Percentiles rank a stretch among this genome's conserved stretches.
Conservation (phyloP, 2,113 vertebrate genomes). For the Montifringilla adamsi region DNA sequence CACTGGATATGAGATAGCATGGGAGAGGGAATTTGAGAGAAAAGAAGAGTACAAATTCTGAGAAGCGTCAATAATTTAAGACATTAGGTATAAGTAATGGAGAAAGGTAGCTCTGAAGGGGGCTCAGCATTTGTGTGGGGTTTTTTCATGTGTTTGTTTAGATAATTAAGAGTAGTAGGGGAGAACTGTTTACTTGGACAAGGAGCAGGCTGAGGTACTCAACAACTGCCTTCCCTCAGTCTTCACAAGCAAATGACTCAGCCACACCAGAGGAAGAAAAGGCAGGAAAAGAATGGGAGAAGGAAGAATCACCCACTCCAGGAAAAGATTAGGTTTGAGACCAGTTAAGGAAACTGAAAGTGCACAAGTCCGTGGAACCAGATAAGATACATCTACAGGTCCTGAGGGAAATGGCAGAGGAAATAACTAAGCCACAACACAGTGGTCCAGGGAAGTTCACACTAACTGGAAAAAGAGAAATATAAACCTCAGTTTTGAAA, state of each 20-base stretch:
- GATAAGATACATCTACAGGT: not conserved
- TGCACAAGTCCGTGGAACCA: not conserved
- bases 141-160: not conserved
- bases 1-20: not conserved
- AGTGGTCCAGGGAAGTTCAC: not conserved
- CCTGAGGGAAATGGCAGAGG: accelerated
- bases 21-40: not conserved
- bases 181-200: not conserved
- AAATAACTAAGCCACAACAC: not conserved
- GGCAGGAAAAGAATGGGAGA: not conserved
- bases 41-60: not conserved
- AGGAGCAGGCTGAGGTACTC: not conserved
- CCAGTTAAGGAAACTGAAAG: not conserved
- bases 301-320: not conserved
- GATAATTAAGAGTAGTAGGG: not conserved
- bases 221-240: not conserved
- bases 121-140: accelerated
- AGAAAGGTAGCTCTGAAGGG: not conserved
- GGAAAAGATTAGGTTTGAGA: not conserved
- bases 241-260: not conserved
- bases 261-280: not conserved
- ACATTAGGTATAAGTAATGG: not conserved
- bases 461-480: not conserved
- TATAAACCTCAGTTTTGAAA: not conserved
- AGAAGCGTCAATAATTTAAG: not conserved